Conservation (phyloP, 2,113 vertebrate genomes). For the Austrofundulus limnaeus region DNA sequence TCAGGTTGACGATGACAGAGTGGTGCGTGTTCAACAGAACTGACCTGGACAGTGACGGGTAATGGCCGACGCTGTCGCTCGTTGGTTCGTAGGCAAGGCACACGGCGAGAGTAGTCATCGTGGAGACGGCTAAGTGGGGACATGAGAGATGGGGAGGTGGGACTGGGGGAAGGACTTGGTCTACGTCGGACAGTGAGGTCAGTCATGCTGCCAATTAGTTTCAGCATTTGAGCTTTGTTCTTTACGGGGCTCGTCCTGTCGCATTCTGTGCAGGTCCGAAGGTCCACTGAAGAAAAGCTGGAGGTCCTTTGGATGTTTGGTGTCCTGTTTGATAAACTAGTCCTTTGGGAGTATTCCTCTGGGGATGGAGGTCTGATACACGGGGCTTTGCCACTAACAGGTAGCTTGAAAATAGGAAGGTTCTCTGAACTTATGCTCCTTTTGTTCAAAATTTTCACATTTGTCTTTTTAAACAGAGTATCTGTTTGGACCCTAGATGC, state of each 20-base stretch:
- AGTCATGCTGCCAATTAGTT: constrained; percentile 85
- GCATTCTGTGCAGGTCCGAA: constrained; percentile 47
- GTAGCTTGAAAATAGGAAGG: constrained; percentile 84
- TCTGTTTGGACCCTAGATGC: constrained; percentile 59
- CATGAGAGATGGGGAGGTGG: constrained; percentile 41
- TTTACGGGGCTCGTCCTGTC: constrained; percentile 80
- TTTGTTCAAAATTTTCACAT: constrained; percentile 75
- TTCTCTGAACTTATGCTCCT: constrained; percentile 91
- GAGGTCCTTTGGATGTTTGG: constrained; percentile 73
- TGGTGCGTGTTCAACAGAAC: constrained; percentile 28
- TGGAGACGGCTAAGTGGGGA: constrained; percentile 82
- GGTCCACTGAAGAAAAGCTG: constrained; percentile 80
- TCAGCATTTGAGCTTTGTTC: constrained; percentile 83
- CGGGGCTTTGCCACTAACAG: constrained; percentile 85
- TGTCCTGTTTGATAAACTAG: constrained; percentile 59
- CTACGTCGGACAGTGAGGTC: constrained; percentile 80
- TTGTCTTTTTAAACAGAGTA: constrained; percentile 33
- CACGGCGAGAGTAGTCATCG: constrained; percentile 91
- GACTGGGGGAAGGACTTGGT: constrained; percentile 60
- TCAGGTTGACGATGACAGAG: constrained; percentile 43
- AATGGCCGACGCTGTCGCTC: constrained; percentile 77
- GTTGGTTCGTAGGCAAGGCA: constrained; percentile 75
- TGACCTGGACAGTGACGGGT: constrained; percentile 39
- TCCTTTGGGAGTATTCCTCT: constrained; percentile 65
- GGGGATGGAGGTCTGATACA: constrained; percentile 64